Base-by-base conservation (phyloP, 2,888 invertebrate genomes). In the Blastobasis lacticolella region DNA sequence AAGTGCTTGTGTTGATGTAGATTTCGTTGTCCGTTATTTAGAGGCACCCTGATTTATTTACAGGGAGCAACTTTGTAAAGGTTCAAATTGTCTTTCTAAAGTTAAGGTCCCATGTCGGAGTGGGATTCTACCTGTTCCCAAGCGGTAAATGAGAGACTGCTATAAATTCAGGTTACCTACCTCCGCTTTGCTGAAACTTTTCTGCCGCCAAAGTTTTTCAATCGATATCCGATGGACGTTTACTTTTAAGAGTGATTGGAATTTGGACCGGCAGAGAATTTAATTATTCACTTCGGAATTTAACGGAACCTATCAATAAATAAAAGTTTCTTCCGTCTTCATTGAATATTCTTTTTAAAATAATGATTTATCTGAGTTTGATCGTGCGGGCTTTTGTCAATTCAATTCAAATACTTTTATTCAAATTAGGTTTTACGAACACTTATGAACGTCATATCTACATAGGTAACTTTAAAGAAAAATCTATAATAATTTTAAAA, bases 201-300 rank as follows among this genome's bases (percentile, higher is more conserved):
- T 63, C 59, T 60, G 61, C 57, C 54, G 59, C 62, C 58, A 66
- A 73, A 71, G 60, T 74, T 70, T 66, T 51, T 57, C 55, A 64
- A 63, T 64, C 67, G 62, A 69, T 69, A 66, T 61, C 61, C 57
- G 55, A 55, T 62, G 55, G 62, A 61, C 9, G 62, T 63, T 58
- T 56, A 54, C 57, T 67, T 64, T 66, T 52, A 49, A 58, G 55
- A 54, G 57, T 57, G 56, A 58, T 67, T 64, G 57, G 57, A 61
- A 58, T 56, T 50, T 50, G 50, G 48, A 47, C 52, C 42, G 6
- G 38, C 10, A n/a, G 49, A 45, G 51, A 49, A 52, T 51, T 54
- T 51, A 47, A 51, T 54, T 52, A 49, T 51, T 45, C 41, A 45
- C 41, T 49, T 54, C 45, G 46, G 36, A 51, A 46, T 51, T 51